These are phyloP conservation scores for Phyllopteryx taeniolatus DNA, from an alignment of 2,113 vertebrate species.

Conservation along the genomic window DNA sequence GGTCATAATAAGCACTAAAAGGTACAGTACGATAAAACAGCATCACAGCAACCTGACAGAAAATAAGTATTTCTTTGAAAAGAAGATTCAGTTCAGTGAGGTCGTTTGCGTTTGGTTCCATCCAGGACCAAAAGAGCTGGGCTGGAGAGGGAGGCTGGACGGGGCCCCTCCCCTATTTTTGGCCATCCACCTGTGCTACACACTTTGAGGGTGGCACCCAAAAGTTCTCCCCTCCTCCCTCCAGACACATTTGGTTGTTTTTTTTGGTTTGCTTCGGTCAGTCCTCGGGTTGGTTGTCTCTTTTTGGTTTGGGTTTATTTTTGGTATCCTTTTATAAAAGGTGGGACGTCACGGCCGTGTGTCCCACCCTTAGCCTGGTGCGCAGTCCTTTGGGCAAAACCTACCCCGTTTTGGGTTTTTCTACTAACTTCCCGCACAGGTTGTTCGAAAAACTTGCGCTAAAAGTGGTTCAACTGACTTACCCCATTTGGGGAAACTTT, in stretches of 20 bases:
- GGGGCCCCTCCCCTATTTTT: conserved; percentile 14
- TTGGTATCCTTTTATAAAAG: conserved; percentile 71
- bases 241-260: conserved; percentile 77
- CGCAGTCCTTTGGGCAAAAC: neutral
- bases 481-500: conserved; percentile 3
- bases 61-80: conserved; percentile 39
- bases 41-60: conserved; percentile 69
- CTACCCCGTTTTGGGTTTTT: neutral
- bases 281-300: conserved; percentile 59
- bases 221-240: conserved; percentile 65
- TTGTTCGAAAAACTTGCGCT: neutral
- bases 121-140: conserved; percentile 74
- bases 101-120: conserved; percentile 77
- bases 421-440: neutral
- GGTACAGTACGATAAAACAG: conserved; percentile 72
- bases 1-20: conserved; percentile 49
- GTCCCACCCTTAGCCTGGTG: conserved; percentile 33
- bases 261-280: conserved; percentile 81
- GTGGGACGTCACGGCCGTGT: conserved; percentile 44
- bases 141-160: conserved; percentile 64
- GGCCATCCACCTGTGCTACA: conserved; percentile 55
- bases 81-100: conserved; percentile 78
- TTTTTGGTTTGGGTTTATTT: conserved; percentile 70
- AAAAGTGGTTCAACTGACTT: neutral
- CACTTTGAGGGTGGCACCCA: conserved; percentile 55